Percentiles rank a stretch among this genome's conserved stretches.
Evolutionary conservation across 2,113 vertebrate genomes (phyloP).

Genomic region (Lampris megalopsis): DNA sequence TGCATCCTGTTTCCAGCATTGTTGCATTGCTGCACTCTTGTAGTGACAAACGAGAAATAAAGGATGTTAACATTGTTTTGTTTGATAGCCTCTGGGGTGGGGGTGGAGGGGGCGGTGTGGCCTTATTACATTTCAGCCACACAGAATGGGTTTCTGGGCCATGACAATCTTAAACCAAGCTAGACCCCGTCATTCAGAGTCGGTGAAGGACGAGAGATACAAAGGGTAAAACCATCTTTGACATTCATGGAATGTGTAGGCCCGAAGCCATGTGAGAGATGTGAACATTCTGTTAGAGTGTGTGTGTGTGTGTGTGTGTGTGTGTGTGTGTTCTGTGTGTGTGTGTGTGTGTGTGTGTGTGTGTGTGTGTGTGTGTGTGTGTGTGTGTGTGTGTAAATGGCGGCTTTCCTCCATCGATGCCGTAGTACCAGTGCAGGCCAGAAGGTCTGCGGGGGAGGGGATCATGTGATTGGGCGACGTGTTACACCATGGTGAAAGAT

Average conservation of each 20-base stretch:
- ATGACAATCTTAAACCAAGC: slow-evolving; percentile 61
- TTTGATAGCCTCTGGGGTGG: slow-evolving; percentile 57
- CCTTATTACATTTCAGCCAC: slow-evolving; percentile 71
- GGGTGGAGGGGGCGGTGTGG: slow-evolving; percentile 52
- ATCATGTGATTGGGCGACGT: slow-evolving; percentile 57
- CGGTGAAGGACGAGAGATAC: slow-evolving; percentile 66
- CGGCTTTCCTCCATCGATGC: slow-evolving; percentile 58
- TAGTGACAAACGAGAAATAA: slow-evolving; percentile 26
- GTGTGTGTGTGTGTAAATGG: slow-evolving; percentile 54
- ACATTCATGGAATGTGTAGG: slow-evolving; percentile 70
- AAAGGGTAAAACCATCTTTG: slow-evolving; percentile 74
- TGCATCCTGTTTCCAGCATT: slow-evolving; percentile 29
- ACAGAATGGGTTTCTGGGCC: slow-evolving; percentile 70
- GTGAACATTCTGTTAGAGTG: not conserved
- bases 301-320: slow-evolving; percentile 19
- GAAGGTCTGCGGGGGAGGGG: slow-evolving; percentile 45
- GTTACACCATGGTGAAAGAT: slow-evolving; percentile 58
- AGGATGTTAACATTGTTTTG: slow-evolving; percentile 41
- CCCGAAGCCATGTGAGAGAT: slow-evolving; percentile 57
- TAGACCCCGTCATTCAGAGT: slow-evolving; percentile 55
- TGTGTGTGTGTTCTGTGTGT: slow-evolving; percentile 32
- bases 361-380: not conserved
- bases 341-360: not conserved
- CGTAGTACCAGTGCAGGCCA: slow-evolving; percentile 57
- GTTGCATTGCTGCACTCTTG: slow-evolving; percentile 28